These are phyloP conservation scores for Ctenodactylus gundi DNA, from an alignment of 2,113 vertebrate species.

Conservation along the genomic window DNA sequence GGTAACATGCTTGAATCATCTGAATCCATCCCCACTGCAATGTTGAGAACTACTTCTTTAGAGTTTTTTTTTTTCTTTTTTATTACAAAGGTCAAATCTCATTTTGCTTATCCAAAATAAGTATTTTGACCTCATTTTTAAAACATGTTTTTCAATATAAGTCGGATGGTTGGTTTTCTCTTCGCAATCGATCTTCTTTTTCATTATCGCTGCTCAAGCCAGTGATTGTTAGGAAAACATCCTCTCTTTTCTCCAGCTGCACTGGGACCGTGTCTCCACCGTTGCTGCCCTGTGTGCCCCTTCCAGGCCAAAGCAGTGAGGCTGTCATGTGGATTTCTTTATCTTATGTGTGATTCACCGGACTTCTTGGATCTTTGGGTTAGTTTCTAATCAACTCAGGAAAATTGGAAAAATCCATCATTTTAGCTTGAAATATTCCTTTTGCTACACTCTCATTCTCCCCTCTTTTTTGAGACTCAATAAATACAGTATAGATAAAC, in stretches of 20 bases:
- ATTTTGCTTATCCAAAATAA: not conserved
- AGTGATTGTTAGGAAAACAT: not conserved
- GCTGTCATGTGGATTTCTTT: not conserved
- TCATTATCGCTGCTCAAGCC: not conserved
- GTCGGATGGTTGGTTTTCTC: too few species aligned
- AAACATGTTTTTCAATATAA: too few species aligned
- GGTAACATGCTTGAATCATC: too few species aligned
- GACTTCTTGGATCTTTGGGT: not conserved
- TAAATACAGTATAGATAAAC: not conserved
- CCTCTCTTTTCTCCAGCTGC: not conserved
- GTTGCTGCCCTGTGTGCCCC: not conserved
- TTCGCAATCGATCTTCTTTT: too few species aligned
- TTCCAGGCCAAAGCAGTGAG: not conserved
- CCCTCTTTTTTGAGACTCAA: not conserved
- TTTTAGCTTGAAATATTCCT: not conserved
- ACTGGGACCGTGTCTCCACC: not conserved
- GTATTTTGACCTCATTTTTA: not conserved
- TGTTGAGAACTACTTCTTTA: too few species aligned
- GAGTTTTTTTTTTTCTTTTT: too few species aligned
- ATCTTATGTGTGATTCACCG: not conserved
- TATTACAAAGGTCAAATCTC: not conserved
- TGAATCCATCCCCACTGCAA: too few species aligned
- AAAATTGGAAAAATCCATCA: not conserved
- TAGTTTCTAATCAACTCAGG: not conserved
- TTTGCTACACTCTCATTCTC: not conserved